Evolutionary conservation across 2,888 invertebrate species (phyloP), one percentile per base, ranked within the genome.

Genomic region (Ptychoptera contaminata): DNA sequence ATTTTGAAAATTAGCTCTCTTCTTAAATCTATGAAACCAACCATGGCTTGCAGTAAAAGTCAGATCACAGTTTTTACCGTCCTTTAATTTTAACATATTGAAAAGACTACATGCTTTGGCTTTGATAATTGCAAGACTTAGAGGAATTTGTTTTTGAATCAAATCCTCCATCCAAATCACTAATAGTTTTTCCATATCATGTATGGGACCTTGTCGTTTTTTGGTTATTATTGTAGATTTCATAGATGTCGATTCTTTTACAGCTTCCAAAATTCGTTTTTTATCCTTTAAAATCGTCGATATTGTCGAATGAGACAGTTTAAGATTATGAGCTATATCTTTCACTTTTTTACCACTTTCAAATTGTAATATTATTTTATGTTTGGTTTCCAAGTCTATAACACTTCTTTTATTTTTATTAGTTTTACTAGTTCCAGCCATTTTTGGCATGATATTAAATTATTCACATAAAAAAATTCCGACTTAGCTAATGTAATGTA

Each of bases 1-100:
- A n/a, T 37, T 37, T 37, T 37, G 37, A 37, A 37, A 37, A 37
- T 37, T 37, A 37, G 37, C 37, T 37, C 37, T 37, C 14, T n/a
- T 37, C 37, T 16, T 37, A 37, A 37, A 14, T 37, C 37, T 14
- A 15, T 14, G 10, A 37, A 8, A 37, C 31, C 31, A 31, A 37
- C n/a, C n/a, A n/a, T n/a, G n/a, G n/a, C n/a, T n/a, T n/a, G n/a
- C n/a, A n/a, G n/a, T n/a, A n/a, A n/a, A 37, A 37, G 15, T 37
- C 37, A 15, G 37, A 37, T 37, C 37, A 37, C 16, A 37, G 37
- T 37, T 37, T 37, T 37, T 37, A 37, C 37, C 37, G 12, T 37
- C 37, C 37, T 37, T 37, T 37, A 14, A 37, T 37, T 37, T 37
- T 37, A 37, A 37, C 12, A 37, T 37, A 37, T 37, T n/a, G 12